Evolutionary conservation across 2,888 invertebrate species (phyloP).

Genomic region (Napeogenes sylphis): DNA sequence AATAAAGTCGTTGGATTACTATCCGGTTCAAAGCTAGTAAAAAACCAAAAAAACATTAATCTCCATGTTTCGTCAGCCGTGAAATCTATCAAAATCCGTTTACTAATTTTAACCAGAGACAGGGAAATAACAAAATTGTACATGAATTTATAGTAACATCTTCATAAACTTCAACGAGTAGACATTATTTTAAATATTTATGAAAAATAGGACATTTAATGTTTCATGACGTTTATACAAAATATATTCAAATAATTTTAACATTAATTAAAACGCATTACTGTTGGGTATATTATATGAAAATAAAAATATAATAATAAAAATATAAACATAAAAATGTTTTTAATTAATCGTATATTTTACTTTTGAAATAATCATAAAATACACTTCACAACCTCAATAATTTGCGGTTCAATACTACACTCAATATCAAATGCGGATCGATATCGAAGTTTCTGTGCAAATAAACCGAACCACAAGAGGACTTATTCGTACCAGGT

Average conservation of each 20-base stretch:
- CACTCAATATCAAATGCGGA: background rate
- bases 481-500: slow-evolving; percentile 16
- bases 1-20: background rate
- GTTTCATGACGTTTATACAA: too few species aligned
- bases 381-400: background rate
- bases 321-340: background rate
- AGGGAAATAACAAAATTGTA: background rate
- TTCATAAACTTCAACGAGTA: too few species aligned
- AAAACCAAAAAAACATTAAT: slow-evolving; percentile 1
- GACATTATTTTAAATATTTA: too few species aligned
- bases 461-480: slow-evolving; percentile 10
- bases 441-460: slow-evolving; percentile 1
- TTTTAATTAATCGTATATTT: background rate
- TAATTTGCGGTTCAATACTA: background rate
- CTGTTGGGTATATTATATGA: too few species aligned
- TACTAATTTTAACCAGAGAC: slow-evolving; percentile 4
- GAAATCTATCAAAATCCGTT: slow-evolving; percentile 3
- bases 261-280: too few species aligned
- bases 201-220: too few species aligned
- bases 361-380: background rate
- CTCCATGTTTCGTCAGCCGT: slow-evolving; percentile 5
- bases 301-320: background rate
- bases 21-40: background rate
- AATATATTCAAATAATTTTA: too few species aligned
- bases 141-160: background rate